Evolutionary conservation across 2,797 vertebrate species (phyloP).

Genomic region (Hemitrygon akajei): DNA sequence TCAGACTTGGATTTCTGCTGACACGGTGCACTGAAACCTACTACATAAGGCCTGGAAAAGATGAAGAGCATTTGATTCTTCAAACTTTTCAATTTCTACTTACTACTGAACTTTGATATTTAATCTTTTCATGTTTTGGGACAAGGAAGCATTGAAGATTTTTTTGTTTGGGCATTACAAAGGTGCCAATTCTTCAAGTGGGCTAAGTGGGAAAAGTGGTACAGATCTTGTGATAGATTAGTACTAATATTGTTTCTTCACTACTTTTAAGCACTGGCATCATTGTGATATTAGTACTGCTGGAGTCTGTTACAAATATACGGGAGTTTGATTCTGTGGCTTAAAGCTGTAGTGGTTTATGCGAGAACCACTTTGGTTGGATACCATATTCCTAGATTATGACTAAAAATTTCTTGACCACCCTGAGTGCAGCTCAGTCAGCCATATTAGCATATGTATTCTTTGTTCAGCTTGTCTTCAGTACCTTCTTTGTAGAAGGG

Average conservation of each 20-base stretch:
- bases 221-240: slow-evolving; percentile 13
- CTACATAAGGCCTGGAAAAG: slow-evolving; percentile 33
- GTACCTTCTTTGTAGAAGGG: not conserved
- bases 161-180: slow-evolving; percentile 27
- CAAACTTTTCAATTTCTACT: slow-evolving; percentile 35
- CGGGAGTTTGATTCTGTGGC: not conserved
- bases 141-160: slow-evolving; percentile 1
- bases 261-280: slow-evolving; percentile 21
- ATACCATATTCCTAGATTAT: not conserved
- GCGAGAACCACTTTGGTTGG: not conserved
- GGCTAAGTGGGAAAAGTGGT: not conserved
- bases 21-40: slow-evolving; percentile 32
- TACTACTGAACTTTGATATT: slow-evolving; percentile 36
- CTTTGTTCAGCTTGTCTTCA: slow-evolving; percentile 6
- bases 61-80: slow-evolving; percentile 30
- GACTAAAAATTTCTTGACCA: not conserved
- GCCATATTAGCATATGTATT: not conserved
- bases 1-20: slow-evolving; percentile 32
- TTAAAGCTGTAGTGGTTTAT: not conserved
- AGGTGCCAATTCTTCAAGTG: slow-evolving; percentile 25
- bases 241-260: slow-evolving; percentile 18
- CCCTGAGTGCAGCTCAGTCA: not conserved
- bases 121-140: slow-evolving; percentile 33
- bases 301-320: not conserved
- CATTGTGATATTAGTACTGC: slow-evolving; percentile 9